A percentile compares a stretch with the other conserved stretches of the same genome.
phyloP scores from a whole-genome alignment of 2,797 vertebrate genomes.

The Cyclopterus lumpus region DNA sequence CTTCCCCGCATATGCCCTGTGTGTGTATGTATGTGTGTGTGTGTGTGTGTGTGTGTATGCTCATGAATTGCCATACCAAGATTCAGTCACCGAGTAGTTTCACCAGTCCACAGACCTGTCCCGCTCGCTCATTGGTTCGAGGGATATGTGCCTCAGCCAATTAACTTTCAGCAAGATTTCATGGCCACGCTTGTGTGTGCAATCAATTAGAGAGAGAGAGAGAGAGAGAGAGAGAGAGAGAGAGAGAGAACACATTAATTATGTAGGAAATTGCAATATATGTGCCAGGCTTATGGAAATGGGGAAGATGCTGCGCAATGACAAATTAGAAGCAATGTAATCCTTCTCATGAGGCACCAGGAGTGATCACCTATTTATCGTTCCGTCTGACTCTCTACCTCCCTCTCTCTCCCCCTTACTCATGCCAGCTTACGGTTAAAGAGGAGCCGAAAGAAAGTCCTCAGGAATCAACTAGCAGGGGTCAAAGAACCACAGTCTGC shows the following conservation, averaged over 20 bases:
- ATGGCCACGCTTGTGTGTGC: slow-evolving; percentile 37
- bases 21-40: slow-evolving; percentile 26
- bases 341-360: slow-evolving; percentile 14
- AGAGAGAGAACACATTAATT: slow-evolving; percentile 11
- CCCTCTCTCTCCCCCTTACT: neutral
- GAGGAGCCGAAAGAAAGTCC: slow-evolving; percentile 27
- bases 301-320: slow-evolving; percentile 10
- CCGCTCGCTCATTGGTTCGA: slow-evolving; percentile 56
- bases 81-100: slow-evolving; percentile 75
- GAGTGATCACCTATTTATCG: slow-evolving; percentile 15
- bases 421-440: slow-evolving; percentile 24
- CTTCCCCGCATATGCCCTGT: slow-evolving; percentile 48
- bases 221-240: neutral
- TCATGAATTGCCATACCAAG: slow-evolving; percentile 47
- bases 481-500: neutral
- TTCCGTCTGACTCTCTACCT: slow-evolving; percentile 9
- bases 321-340: slow-evolving; percentile 16
- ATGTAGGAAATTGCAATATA: neutral
- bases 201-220: slow-evolving; percentile 30
- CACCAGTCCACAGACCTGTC: slow-evolving; percentile 53
- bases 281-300: slow-evolving; percentile 10
- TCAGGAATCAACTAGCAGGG: neutral
- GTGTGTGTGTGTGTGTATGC: slow-evolving; percentile 31
- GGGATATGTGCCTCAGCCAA: slow-evolving; percentile 53
- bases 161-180: slow-evolving; percentile 52